Evolutionary conservation across 2,888 invertebrate species (phyloP), one percentile per base, ranked within the genome.

Genomic region (Acleris emargana): DNA sequence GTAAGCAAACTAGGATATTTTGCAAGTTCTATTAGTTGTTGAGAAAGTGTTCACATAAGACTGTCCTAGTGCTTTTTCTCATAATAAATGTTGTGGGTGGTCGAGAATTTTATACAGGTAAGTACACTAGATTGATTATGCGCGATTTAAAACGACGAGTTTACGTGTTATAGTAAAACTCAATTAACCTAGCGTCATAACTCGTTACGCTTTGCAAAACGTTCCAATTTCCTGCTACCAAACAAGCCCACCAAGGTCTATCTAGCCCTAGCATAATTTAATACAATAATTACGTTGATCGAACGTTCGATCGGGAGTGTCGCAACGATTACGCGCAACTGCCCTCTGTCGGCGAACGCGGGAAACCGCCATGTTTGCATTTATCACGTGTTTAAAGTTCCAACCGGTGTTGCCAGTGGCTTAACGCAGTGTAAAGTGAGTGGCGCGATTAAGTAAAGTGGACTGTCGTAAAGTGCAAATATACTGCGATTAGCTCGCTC

Each of bases 381-480:
- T 68, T 63, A 69, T 68, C 69, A 68, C 66, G 67, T 64, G 62
- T 22, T 59, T 51, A 58, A 64, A 64, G 38, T 38, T 38, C 38
- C 53, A 58, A 64, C 47, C 58, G 58, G 58, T 58, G 58, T 58
- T 58, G 58, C 58, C 59, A 51, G 58, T 53, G 50, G 67, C 62
- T 67, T 67, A 60, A 49, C 25, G 58, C 53, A 75, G 69, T 72
- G 74, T 72, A 75, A 79, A 77, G 79, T 80, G 80, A 80, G 73
- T 71, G 76, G 69, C 50, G 67, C 71, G 73, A 78, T 83, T 83
- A 81, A 76, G 68, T 69, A 67, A 77, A 82, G 73, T 78, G 76
- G 77, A 71, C 75, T 75, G 68, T 69, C 72, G 71, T 73, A 76
- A 72, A 74, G 74, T 74, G 73, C 77, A 78, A 76, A 76, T 79